Evolutionary conservation across 2,113 vertebrate species (phyloP).

Genomic region (Petromus typicus): DNA sequence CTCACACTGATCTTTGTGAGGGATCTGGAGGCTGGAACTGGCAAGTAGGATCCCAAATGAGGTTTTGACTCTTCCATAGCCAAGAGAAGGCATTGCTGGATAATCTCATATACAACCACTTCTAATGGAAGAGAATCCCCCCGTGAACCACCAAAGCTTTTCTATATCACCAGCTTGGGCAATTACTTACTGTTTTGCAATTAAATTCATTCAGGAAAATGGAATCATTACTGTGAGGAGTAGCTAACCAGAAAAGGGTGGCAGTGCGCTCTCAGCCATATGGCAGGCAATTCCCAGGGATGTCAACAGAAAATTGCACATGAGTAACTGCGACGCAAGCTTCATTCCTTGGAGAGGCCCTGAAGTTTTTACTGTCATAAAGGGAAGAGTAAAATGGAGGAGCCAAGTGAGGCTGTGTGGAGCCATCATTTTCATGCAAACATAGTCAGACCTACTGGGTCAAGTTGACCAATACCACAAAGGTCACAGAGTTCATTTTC

Average conservation of each 20-base stretch:
- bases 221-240: conserved; percentile 60
- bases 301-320: conserved; percentile 66
- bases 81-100: background rate
- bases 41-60: background rate
- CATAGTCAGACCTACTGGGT: background rate
- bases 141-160: conserved; percentile 24
- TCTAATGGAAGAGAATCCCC: background rate
- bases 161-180: conserved; percentile 33
- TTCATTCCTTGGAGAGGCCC: conserved; percentile 33
- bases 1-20: background rate
- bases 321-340: conserved; percentile 54
- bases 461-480: background rate
- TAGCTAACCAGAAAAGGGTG: conserved; percentile 63
- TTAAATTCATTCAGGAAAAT: conserved; percentile 71
- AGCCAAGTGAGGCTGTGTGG: background rate
- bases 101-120: background rate
- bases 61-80: background rate
- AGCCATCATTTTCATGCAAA: background rate
- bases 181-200: conserved; percentile 63
- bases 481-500: background rate
- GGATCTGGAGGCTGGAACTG: background rate
- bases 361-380: background rate
- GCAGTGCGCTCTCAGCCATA: conserved; percentile 59
- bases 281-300: conserved; percentile 65
- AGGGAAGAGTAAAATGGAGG: background rate